These are phyloP conservation scores for Centruroides vittatus DNA, from an alignment of 1,140 invertebrate species.

Conservation along the genomic window DNA sequence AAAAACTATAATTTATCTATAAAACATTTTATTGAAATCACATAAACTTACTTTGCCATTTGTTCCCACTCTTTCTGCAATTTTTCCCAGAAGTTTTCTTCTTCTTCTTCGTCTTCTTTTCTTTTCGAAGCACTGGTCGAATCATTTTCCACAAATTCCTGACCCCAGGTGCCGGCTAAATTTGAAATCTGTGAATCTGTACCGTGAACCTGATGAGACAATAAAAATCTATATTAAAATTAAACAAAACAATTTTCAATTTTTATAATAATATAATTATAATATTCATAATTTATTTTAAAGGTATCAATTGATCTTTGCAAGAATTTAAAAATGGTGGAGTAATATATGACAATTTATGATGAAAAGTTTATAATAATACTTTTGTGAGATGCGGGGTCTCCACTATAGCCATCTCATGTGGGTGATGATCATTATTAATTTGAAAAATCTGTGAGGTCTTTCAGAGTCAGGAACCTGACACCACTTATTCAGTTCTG, in stretches of 20 bases:
- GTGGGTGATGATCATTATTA: too few species aligned
- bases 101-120: constrained; percentile 30
- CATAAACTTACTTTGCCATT: constrained; percentile 33
- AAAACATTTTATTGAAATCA: background rate
- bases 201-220: background rate
- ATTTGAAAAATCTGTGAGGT: too few species aligned
- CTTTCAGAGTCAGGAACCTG: too few species aligned
- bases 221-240: background rate
- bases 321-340: too few species aligned
- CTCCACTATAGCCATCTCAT: too few species aligned
- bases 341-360: too few species aligned
- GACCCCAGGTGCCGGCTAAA: constrained; percentile 29
- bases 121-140: constrained; percentile 20
- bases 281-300: too few species aligned
- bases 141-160: constrained; percentile 34
- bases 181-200: background rate
- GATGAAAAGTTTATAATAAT: too few species aligned
- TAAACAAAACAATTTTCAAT: background rate
- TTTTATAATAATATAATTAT: too few species aligned
- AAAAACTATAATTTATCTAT: background rate
- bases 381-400: too few species aligned
- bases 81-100: constrained; percentile 51
- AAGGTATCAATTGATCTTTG: too few species aligned
- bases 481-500: too few species aligned
- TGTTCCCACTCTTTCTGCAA: constrained; percentile 64